Evolutionary conservation across 2,888 invertebrate genomes (phyloP).

Genomic region (Sarcophaga variegata): DNA sequence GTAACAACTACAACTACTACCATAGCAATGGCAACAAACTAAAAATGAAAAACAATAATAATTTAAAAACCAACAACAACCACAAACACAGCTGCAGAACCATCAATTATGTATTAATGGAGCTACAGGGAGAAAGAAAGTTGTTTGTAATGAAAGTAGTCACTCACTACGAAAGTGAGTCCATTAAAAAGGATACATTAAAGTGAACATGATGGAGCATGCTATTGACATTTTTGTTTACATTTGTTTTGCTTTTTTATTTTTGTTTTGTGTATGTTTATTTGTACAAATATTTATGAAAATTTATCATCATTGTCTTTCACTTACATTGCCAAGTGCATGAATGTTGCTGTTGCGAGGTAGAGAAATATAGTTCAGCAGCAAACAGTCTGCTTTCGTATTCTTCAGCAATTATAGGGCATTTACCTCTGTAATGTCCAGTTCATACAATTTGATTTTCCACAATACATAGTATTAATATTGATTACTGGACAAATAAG

Average conservation of each 20-base stretch:
- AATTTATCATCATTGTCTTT: conserved; percentile 15
- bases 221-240: conserved; percentile 59
- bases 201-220: conserved; percentile 52
- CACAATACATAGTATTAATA: no score
- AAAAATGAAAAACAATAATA: no score
- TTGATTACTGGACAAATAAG: no score
- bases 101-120: no score
- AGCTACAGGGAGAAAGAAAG: not conserved
- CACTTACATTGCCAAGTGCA: not conserved
- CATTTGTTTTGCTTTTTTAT: conserved; percentile 28
- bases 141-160: not conserved
- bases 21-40: not conserved
- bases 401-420: not conserved
- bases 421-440: no score
- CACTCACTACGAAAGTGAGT: not conserved
- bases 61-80: no score
- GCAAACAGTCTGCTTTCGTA: not conserved
- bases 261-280: no score
- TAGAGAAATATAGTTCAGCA: not conserved
- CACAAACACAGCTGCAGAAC: no score
- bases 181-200: conserved; percentile 52
- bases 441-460: no score
- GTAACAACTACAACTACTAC: not conserved
- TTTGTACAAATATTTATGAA: no score
- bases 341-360: no score